These are phyloP conservation scores for Polietes domitor DNA, from an alignment of 2,888 invertebrate species.

Conservation along the genomic window DNA sequence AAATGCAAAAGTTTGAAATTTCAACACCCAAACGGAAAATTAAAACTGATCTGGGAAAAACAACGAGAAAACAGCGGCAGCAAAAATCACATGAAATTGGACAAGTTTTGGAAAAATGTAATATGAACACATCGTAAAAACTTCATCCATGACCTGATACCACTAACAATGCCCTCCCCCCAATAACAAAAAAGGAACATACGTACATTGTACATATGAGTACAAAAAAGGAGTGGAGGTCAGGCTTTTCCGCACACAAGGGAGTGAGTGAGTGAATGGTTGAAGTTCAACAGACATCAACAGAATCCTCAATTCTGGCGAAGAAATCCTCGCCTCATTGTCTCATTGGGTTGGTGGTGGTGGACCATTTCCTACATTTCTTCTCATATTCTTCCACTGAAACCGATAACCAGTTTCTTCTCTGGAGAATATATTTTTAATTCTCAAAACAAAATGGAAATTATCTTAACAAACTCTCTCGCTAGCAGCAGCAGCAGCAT, in stretches of 20 bases:
- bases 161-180: not conserved
- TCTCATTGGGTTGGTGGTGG: too few relatives aligned
- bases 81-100: conserved; percentile 16
- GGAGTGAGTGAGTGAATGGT: not conserved
- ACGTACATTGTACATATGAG: not conserved
- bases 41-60: conserved; percentile 16
- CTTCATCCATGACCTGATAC: conserved; percentile 22
- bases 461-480: not conserved
- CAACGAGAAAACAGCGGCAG: not conserved
- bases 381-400: too few relatives aligned
- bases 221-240: not conserved
- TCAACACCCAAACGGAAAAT: conserved; percentile 31
- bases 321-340: too few relatives aligned
- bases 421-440: not conserved
- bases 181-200: too few relatives aligned
- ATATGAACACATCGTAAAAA: conserved; percentile 15
- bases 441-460: not conserved
- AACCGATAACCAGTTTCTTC: not conserved
- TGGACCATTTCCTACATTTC: too few relatives aligned
- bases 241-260: not conserved
- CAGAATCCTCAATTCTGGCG: not conserved
- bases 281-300: not conserved
- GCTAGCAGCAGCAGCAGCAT: not conserved
- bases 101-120: conserved; percentile 14
- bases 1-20: conserved; percentile 29